Evolutionary conservation across 30 jellyfish, hydroid and myxozoan genomes (phyloP), one percentile per base, ranked within the genome.

Genomic region (Hydractinia symbiolongicarpus): DNA sequence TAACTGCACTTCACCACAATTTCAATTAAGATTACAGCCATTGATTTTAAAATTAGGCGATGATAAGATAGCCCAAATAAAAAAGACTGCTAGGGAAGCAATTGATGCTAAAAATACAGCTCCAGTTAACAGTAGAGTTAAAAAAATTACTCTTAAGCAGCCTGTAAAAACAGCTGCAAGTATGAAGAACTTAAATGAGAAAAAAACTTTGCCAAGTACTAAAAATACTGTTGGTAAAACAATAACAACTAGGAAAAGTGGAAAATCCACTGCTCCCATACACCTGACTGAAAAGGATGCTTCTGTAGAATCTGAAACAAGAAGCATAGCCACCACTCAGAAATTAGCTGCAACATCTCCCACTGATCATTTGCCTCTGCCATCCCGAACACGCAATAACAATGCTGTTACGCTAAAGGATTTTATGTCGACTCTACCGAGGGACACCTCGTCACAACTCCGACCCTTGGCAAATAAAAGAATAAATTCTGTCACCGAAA

Each of bases 51-150:
- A 79, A 68, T 66, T 79, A 50, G 87, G 87, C 30, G 83, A 77
- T 53, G 87, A 79, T 53, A 66, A 79, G 20, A 62, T 79, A 7
- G 87, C 55, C 64, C 53, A 79, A 79, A 62, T 79, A 20, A 79
- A 66, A 50, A 79, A 61, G 50, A 66, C 87, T 14, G 87, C 87
- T 57, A 54, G 72, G 49, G 85, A 77, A 13, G 85, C 85, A 10
- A 64, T 77, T 13, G 60, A 13, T 54, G 85, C 85, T 10, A 77
- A 77, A 62, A 61, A 55, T 55, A 64, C 74, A n/a, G 9, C 74
- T 13, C 44, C 44, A 30, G 44, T 30, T 17, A 17, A 58, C 19
- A 13, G 19, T 58, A 13, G 69, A 58, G 19, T 58, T 17, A 17
- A 58, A 58, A 13, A 17, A 58, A 58, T 58, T 17, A 17, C 15